phyloP scores from a whole-genome alignment of 2,888 invertebrate genomes.

The Synergus gifuensis region DNA sequence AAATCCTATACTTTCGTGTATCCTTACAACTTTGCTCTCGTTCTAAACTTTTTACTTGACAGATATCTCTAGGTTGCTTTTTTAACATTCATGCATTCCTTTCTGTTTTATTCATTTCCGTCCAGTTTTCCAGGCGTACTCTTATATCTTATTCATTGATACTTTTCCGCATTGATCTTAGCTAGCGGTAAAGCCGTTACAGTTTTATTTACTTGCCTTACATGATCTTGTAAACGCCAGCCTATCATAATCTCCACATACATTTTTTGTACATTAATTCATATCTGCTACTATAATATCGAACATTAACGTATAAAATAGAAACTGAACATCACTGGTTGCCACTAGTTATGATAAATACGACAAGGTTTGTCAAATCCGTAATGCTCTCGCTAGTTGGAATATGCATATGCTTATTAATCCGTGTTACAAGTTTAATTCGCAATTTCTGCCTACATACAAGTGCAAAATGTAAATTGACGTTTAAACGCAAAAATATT shows the following conservation, averaged over 20 bases:
- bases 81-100: slow-evolving; percentile 57
- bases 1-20: slow-evolving; percentile 31
- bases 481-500: slow-evolving; percentile 52
- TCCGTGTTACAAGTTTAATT: slow-evolving; percentile 68
- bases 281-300: neutral
- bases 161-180: slow-evolving; percentile 53
- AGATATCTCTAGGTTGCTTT: slow-evolving; percentile 45
- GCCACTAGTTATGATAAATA: slow-evolving; percentile 72
- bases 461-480: slow-evolving; percentile 52
- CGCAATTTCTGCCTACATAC: slow-evolving; percentile 49
- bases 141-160: slow-evolving; percentile 59
- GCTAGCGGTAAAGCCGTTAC: slow-evolving; percentile 5
- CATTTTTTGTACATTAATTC: neutral
- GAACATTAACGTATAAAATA: neutral
- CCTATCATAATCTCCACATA: neutral
- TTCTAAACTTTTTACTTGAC: slow-evolving; percentile 44
- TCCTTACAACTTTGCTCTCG: slow-evolving; percentile 50
- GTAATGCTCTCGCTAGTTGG: slow-evolving; percentile 68
- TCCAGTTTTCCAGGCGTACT: slow-evolving; percentile 52
- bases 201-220: slow-evolving; percentile 25
- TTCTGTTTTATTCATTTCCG: slow-evolving; percentile 59
- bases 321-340: slow-evolving; percentile 57
- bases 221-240: slow-evolving; percentile 31
- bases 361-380: slow-evolving; percentile 70
- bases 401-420: slow-evolving; percentile 73